Percentiles rank a stretch among this genome's conserved stretches.
These are phyloP conservation scores for Branchellion lobata DNA, from an alignment of 2,888 invertebrate species.

Conservation along the genomic window DNA sequence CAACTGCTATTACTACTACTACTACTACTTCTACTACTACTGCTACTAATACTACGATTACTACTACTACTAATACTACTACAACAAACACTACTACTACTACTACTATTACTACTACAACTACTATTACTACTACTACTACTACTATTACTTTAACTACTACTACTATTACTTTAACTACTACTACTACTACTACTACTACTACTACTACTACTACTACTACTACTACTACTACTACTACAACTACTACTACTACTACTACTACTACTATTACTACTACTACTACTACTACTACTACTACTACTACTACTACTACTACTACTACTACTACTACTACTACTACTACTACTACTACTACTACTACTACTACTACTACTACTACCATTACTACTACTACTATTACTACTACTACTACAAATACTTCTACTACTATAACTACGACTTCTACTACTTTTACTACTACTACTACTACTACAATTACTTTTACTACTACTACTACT, in stretches of 20 bases:
- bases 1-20: no score
- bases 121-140: no score
- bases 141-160: no score
- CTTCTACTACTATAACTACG: conserved; percentile 13
- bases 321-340: conserved; percentile 37
- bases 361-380: conserved; percentile 41
- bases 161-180: no score
- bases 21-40: no score
- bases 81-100: no score
- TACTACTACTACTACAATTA: conserved; percentile 14
- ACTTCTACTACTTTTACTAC: conserved; percentile 32
- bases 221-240: conserved; percentile 35
- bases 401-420: conserved; percentile 34
- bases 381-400: conserved; percentile 33
- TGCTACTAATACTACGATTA: no score
- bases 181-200: conserved; percentile 33
- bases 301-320: conserved; percentile 40
- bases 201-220: conserved; percentile 37
- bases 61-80: no score
- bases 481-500: conserved; percentile 26
- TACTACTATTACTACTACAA: no score
- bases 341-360: conserved; percentile 39
- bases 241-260: conserved; percentile 35
- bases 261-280: conserved; percentile 30
- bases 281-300: conserved; percentile 40